A percentile compares a stretch with the other conserved stretches of the same genome.
These are phyloP conservation scores for Calameuta pallipes DNA, from an alignment of 2,888 invertebrate genomes.

Conservation along the genomic window DNA sequence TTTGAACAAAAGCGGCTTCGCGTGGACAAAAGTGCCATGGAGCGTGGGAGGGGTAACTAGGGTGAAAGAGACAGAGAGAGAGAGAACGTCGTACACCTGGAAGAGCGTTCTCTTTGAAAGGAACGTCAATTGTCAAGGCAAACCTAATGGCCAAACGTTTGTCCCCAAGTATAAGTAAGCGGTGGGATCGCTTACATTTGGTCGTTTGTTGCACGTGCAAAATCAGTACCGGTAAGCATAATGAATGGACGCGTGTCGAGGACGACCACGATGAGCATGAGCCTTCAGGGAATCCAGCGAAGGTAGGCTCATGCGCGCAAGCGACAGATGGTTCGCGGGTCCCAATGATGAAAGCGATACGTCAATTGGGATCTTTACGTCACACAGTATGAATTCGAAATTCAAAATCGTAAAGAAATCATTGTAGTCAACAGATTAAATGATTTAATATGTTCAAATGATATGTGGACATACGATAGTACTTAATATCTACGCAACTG, in stretches of 20 bases:
- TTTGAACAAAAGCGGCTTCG: not conserved
- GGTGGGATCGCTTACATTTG: not conserved
- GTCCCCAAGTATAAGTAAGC: not conserved
- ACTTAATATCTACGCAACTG: not conserved
- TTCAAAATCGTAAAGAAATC: not conserved
- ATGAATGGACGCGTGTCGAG: not conserved
- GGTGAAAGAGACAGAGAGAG: not conserved
- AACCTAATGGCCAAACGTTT: not conserved
- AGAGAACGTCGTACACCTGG: not conserved
- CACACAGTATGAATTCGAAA: not conserved
- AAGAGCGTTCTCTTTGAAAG: not conserved
- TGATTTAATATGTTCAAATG: not conserved
- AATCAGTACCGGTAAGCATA: not conserved
- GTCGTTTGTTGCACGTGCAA: not conserved
- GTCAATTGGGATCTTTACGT: not conserved
- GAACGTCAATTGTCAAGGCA: not conserved
- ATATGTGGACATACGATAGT: not conserved
- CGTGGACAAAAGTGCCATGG: not conserved
- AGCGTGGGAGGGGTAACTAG: not conserved
- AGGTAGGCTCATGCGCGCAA: not conserved
- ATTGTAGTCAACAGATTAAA: not conserved
- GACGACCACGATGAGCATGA: not conserved
- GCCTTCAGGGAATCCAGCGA: not conserved
- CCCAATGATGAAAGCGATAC: not conserved
- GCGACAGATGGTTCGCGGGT: not conserved